Evolutionary conservation across 2,113 vertebrate species (phyloP), one percentile per base, ranked within the genome.

Genomic region (Opisthocomus hoazin): DNA sequence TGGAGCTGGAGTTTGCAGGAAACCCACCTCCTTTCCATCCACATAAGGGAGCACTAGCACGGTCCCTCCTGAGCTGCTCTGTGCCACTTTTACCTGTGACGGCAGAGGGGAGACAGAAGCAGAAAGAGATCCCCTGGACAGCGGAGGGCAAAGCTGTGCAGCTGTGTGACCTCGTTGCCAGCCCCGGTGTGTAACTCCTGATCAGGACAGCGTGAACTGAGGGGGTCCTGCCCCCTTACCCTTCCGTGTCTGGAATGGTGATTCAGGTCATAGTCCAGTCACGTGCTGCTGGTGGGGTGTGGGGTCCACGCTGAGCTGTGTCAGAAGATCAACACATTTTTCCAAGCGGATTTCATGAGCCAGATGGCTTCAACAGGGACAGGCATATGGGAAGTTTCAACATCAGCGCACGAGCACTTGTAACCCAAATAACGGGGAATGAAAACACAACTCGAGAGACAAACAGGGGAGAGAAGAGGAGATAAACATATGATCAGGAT

Each of bases 121-220:
- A 80, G 51, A 75, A 91, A 6, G 37, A 63, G 29, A 90, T 58
- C 4, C 41, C 22, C 26, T 27, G n/a, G 45, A 27, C 26, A 89
- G 46, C 8, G 18, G 45, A 29, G 34, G 39, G 23, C 23, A 73
- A 75, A 92, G 43, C 39, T 45, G n/a, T 36, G 32, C 61, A 46
- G 37, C 51, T 71, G 17, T 5, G 5, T 65, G 14, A 65, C 22
- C 30, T 78, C 18, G 1, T 45, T 70, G 36, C 22, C 53, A 84
- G 26, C 48, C 70, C 32, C 30, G 15, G 26, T 71, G 10, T 73
- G 11, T 45, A 51, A 78, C 32, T 87, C 64, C 77, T 70, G 50
- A 66, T 8, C 3, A 21, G 32, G 48, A 15, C 4, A 85, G 10
- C 0, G 2, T 85, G 80, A 91, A 54, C 0, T 22, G 1, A 3